Evolutionary conservation across 2,888 invertebrate species (phyloP), one percentile per base, ranked within the genome.

Genomic region (Andrena haemorrhoa): DNA sequence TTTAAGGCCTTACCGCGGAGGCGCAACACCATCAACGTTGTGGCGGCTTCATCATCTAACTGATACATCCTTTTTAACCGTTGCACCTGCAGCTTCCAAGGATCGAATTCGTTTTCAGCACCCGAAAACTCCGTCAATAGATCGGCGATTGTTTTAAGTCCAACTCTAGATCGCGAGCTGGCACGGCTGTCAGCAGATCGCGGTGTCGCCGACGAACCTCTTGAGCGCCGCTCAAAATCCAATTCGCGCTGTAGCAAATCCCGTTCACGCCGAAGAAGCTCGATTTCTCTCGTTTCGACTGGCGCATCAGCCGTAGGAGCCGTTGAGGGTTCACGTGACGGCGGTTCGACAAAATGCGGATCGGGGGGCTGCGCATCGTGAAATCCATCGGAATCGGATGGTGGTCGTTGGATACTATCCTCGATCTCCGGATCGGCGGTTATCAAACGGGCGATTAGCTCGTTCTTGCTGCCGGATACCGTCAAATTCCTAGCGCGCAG

Each of bases 51-150:
- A n/a, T n/a, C 49, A 7, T 49, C 65, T 49, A 65, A 6, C 7
- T 31, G 47, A 2, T 65, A 65, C 29, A 65, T 29, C 1, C 7
- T 49, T 8, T 29, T 65, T 1, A 65, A n/a, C 0, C 65, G 49
- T 8, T 49, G 16, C 4, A 65, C 65, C 16, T 65, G 65, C 16
- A 49, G 49, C 10, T 2, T 65, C 65, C 49, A 65, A 7, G 29
- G 49, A 29, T 12, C 5, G 6, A 65, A 51, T 5, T 29, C 49
- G 23, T 41, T 63, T 35, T 63, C 41, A 3, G 10, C 2, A 0
- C 10, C 63, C 2, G 65, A 65, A 65, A 65, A 16, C n/a, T n/a
- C n/a, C n/a, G n/a, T n/a, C 2, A 51, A 8, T 2, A 65, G 12
- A n/a, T 65, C 49, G 2, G 65, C 29, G n/a, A 65, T 49, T 6